phyloP scores from a whole-genome alignment of 2,888 invertebrate species.

The Bibio marci region DNA sequence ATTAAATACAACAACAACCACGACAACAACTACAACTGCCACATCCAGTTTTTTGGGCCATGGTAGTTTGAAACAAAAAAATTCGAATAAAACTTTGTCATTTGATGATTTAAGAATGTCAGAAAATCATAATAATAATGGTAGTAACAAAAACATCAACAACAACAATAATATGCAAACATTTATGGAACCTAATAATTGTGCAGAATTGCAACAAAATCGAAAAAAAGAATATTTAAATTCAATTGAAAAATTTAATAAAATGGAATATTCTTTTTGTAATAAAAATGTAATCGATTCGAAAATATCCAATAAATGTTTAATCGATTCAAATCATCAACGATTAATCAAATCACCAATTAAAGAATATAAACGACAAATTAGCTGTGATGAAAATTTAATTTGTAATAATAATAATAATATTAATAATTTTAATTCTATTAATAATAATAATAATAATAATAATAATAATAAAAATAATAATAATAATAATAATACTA shows the following conservation, averaged over 20 bases:
- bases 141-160: not conserved
- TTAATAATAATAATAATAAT: not conserved
- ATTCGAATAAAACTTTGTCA: slow-evolving; percentile 20
- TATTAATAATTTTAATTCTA: not conserved
- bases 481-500: too few species aligned
- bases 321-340: too few species aligned
- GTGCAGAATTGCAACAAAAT: not conserved
- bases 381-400: slow-evolving; percentile 21
- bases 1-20: slow-evolving; percentile 40
- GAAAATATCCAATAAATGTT: too few species aligned
- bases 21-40: slow-evolving; percentile 14
- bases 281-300: too few species aligned
- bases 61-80: slow-evolving; percentile 39
- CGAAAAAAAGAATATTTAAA: not conserved
- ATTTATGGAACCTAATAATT: not conserved
- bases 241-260: too few species aligned
- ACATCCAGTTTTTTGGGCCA: slow-evolving; percentile 41
- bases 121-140: not conserved
- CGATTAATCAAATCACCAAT: too few species aligned
- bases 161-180: not conserved
- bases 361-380: slow-evolving; percentile 19
- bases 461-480: not conserved
- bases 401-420: not conserved
- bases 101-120: slow-evolving; percentile 7
- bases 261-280: too few species aligned